Percentiles rank a stretch among this genome's conserved stretches.
These are phyloP conservation scores for Hemaris fuciformis DNA, from an alignment of 2,888 invertebrate genomes.

Conservation along the genomic window DNA sequence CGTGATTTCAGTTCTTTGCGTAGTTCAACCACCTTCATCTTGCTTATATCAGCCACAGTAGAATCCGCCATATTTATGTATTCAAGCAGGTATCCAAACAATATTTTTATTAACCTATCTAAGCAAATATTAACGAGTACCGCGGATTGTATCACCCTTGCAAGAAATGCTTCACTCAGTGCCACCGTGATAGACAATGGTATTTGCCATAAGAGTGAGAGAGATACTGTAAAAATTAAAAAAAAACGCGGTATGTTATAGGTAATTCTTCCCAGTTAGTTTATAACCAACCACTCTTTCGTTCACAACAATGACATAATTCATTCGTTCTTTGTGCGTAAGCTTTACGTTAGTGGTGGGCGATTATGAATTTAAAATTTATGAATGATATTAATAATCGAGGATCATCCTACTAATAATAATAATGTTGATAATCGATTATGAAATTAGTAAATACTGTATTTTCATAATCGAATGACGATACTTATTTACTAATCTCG, in stretches of 20 bases:
- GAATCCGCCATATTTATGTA: constrained; percentile 48
- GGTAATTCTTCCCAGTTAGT: too few species aligned
- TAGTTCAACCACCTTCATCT: constrained; percentile 90
- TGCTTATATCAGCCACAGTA: constrained; percentile 55
- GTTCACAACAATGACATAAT: too few species aligned
- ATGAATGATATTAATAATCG: too few species aligned
- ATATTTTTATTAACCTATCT: not conserved
- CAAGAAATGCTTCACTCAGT: not conserved
- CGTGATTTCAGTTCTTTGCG: constrained; percentile 90
- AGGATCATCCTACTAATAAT: too few species aligned
- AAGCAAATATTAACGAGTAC: not conserved
- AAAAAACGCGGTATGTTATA: not conserved
- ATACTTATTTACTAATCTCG: too few species aligned
- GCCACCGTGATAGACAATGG: not conserved
- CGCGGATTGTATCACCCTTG: not conserved
- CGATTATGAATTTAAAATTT: too few species aligned
- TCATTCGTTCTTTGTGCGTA: too few species aligned
- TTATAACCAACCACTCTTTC: too few species aligned
- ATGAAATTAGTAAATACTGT: too few species aligned
- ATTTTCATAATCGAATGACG: too few species aligned
- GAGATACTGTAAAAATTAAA: not conserved
- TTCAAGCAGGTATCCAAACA: not conserved
- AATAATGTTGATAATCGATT: too few species aligned
- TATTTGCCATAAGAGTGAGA: not conserved
- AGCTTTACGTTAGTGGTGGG: too few species aligned